Evolutionary conservation across 2,113 vertebrate genomes (phyloP).

Genomic region (Balaeniceps rex): DNA sequence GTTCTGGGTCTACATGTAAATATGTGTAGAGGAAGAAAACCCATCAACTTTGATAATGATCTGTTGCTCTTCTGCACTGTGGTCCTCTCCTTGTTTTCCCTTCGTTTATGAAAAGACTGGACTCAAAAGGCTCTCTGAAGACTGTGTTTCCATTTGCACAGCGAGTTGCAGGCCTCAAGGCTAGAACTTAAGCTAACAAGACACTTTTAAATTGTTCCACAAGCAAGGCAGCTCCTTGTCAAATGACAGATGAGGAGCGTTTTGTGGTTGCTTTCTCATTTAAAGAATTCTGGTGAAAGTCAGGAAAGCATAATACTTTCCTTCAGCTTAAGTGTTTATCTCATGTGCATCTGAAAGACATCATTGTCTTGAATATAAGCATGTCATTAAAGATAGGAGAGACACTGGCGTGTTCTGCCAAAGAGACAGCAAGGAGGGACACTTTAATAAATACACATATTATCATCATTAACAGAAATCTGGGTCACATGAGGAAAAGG

Average conservation of each 20-base stretch:
- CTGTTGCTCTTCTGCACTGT: background rate
- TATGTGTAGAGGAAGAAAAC: background rate
- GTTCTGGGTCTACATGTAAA: background rate
- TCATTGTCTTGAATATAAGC: conserved; percentile 10
- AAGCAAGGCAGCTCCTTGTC: background rate
- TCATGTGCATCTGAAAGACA: conserved; percentile 33
- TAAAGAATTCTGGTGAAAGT: background rate
- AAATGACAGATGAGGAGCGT: background rate
- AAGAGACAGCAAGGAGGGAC: background rate
- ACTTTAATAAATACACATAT: conserved; percentile 2
- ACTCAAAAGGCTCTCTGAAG: background rate
- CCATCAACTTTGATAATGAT: background rate
- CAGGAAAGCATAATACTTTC: background rate
- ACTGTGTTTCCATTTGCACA: background rate
- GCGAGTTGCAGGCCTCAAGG: background rate
- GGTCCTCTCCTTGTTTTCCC: background rate
- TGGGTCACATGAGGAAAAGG: conserved; percentile 4
- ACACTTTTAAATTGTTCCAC: background rate
- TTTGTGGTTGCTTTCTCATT: conserved; percentile 3
- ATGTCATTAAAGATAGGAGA: background rate
- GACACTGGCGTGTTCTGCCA: background rate
- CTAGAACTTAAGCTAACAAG: background rate
- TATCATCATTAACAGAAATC: conserved; percentile 20
- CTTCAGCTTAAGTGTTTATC: conserved; percentile 13
- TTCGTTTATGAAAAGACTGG: background rate